These are phyloP conservation scores for Lytechinus pictus DNA, from an alignment of 35 echinoderm and acorn worm species.

Conservation along the genomic window DNA sequence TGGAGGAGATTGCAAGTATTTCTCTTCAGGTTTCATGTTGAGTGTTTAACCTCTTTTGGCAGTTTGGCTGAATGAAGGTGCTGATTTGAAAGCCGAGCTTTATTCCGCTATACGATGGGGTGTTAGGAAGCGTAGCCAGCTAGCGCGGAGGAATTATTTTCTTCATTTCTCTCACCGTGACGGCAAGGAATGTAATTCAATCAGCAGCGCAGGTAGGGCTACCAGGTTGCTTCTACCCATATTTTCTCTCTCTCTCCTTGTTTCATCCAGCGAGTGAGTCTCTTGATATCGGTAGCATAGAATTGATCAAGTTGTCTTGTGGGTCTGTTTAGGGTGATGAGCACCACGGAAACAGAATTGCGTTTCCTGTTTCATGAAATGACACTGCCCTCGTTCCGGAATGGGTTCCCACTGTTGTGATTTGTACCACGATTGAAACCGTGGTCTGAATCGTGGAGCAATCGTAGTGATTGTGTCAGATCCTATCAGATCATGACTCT, in stretches of 20 bases:
- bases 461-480: too few species aligned
- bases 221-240: conserved; percentile 15
- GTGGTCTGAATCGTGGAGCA: too few species aligned
- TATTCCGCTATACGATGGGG: conserved; percentile 9
- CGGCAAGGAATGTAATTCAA: conserved; percentile 35
- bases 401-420: too few species aligned
- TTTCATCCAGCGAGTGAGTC: neutral
- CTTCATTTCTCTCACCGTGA: conserved; percentile 15
- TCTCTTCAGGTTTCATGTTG: neutral
- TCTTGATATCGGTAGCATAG: neutral
- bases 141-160: conserved; percentile 1
- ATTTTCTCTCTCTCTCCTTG: neutral
- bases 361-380: neutral
- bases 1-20: neutral
- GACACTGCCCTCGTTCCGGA: neutral
- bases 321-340: conserved; percentile 28
- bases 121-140: neutral
- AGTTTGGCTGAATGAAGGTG: neutral
- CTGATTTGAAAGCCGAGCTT: conserved; percentile 1
- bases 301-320: conserved; percentile 42
- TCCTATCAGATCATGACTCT: too few species aligned
- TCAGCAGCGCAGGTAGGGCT: neutral
- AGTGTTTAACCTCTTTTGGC: conserved; percentile 18
- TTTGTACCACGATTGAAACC: too few species aligned
- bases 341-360: neutral